Base-by-base conservation (phyloP, 2,113 vertebrate genomes). In the Phainopepla nitens region DNA sequence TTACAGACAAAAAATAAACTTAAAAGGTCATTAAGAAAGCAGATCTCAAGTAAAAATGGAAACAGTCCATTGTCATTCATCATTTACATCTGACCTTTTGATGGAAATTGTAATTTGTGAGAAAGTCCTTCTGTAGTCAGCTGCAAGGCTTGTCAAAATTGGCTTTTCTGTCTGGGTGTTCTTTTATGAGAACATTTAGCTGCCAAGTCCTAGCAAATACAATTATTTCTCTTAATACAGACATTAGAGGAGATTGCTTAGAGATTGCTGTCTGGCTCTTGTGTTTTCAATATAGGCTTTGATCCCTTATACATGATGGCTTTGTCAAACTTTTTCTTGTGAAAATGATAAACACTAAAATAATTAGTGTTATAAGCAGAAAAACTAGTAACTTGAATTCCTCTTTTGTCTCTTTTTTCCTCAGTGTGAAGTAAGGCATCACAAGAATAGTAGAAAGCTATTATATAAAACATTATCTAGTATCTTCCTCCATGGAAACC, bases 1-100 rank as follows among this genome's bases (percentile, higher is more conserved):
- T 4, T 75, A 78, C 76, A 92, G 93, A 97, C 77, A 84, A 89
- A 95, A 96, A 97, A 95, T 95, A 94, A 97, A 97, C 94, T 82
- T 72, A n/a, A 75, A 86, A 92, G 88, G 85, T 90, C 85, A 75
- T 66, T 86, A 68, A 66, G 56, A 94, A 95, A 93, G 62, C 82
- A 87, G 42, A 42, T 89, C 64, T 90, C 29, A 25, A 93, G 68
- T 81, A 58, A 78, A 81, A 92, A 81, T 89, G 86, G 82, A 93
- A 95, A 89, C 78, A 90, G 53, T 78, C 71, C 51, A 75, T 90
- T 93, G 91, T 94, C 71, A 68, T 93, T 93, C 83, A 86, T 95
- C 77, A 65, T 96, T 96, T 91, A 85, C 78, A 87, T 93, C 81
- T 89, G 73, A 82, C 84, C 73, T 61, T 70, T 87, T 93, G 89